Evolutionary conservation across 1,140 invertebrate genomes (phyloP), one percentile per base, ranked within the genome.

Genomic region (Pemphigus obesinymphae): DNA sequence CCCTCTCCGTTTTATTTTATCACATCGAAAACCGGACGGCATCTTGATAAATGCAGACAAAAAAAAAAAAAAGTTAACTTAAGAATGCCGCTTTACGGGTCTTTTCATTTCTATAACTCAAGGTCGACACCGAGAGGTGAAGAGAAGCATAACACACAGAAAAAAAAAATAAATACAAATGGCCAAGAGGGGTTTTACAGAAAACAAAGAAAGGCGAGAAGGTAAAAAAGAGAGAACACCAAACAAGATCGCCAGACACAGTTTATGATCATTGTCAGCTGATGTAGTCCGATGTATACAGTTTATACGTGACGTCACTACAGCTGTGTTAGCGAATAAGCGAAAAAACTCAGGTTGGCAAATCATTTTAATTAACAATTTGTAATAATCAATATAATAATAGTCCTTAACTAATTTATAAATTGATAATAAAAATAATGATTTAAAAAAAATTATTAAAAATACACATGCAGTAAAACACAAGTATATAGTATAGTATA

Each of bases 41-140:
- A 31, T 63, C 55, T 61, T 31, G 55, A 58, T 63, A 45, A 34
- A 45, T 58, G 6, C 76, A 63, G 76, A 80, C 15, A 61, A 78
- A 78, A 80, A 78, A 75, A 75, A 58, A 80, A 80, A 75, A 76
- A 80, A 80, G 55, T 37, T 61, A 80, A 80, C 76, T 61, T 61
- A 63, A 80, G 76, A 80, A 80, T 63, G 55, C 37, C 55, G 55
- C 55, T 43, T 40, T 63, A 80, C 76, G 76, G 76, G 55, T 80
- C 76, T 63, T 63, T 80, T 80, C 37, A 80, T 80, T 58, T 17
- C 55, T 11, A 45, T 45, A 45, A n/a, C 26, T 63, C 55, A 80
- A 61, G 76, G 55, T 80, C 55, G 40, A 80, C n/a, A 31, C 40
- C n/a, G 37, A 80, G 37, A 43, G 8, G 7, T 10, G 17, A 43